These are phyloP conservation scores for Drosophila mercatorum DNA, from an alignment of 2,888 invertebrate genomes.

Conservation along the genomic window DNA sequence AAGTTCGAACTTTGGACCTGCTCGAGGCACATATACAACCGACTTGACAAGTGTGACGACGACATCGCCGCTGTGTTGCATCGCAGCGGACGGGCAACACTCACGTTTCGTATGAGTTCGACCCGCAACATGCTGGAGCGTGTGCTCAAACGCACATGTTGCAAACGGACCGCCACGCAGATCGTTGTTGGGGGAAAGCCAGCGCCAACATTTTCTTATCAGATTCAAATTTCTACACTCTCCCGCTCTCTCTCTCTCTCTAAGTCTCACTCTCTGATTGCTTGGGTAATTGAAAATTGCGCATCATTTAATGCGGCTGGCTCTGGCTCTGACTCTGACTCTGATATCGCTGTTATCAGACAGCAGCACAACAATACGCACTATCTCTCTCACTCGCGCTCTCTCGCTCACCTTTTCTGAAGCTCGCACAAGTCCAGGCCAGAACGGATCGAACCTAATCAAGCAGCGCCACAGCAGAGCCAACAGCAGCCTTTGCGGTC, in stretches of 20 bases:
- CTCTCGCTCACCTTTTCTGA: slow-evolving; percentile 24
- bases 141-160: slow-evolving; percentile 26
- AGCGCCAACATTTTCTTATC: slow-evolving; percentile 32
- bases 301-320: slow-evolving; percentile 53
- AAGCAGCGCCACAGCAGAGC: slow-evolving; percentile 53
- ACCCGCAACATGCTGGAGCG: slow-evolving; percentile 33
- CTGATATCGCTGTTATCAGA: slow-evolving; percentile 59
- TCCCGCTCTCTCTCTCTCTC: slow-evolving; percentile 14
- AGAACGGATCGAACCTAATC: slow-evolving; percentile 33
- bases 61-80: slow-evolving; percentile 29
- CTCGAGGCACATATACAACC: slow-evolving; percentile 16
- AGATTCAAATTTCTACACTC: slow-evolving; percentile 18
- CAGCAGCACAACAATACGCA: slow-evolving; percentile 26
- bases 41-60: slow-evolving; percentile 15
- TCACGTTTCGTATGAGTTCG: slow-evolving; percentile 56
- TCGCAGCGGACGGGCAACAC: slow-evolving; percentile 18
- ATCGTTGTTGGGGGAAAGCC: slow-evolving; percentile 37
- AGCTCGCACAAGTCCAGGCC: slow-evolving; percentile 33
- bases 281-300: slow-evolving; percentile 57
- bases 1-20: slow-evolving; percentile 44
- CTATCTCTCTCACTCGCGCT: neutral
- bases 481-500: slow-evolving; percentile 61
- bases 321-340: slow-evolving; percentile 28
- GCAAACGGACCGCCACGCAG: slow-evolving; percentile 26
- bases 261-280: slow-evolving; percentile 6